Base-by-base conservation (phyloP, 2,888 invertebrate species). In the Synanthedon formicaeformis region DNA sequence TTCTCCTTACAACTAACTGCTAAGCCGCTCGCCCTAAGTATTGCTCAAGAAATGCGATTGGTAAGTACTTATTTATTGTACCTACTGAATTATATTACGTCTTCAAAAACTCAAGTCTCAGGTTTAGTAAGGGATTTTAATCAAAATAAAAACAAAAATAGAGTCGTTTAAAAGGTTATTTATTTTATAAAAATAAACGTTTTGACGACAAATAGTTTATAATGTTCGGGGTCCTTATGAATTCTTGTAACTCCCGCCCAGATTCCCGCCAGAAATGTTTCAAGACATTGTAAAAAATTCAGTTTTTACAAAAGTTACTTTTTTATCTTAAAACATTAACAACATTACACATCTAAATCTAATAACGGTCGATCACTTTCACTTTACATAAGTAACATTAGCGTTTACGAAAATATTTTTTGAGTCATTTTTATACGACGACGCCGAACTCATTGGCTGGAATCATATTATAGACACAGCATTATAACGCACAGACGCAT, bases 301-400 rank as follows among this genome's bases (percentile, higher is more conserved):
- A 89, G 90, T 88, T 89, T 88, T 90, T 91, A 91, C 90, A 91
- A 91, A 91, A 91, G 88, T 90, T 90, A 90, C 88, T 88, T 81
- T 78, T 81, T 72, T 79, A 85, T 79, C 90, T 90, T 91, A 91
- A 89, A 88, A 88, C 86, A 84, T 89, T 90, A 90, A 87, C 87
- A 87, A 87, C 87, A 78, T 87, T 87, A 87, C 87, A 85, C 84
- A 78, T 81, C 87, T 87, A 87, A 82, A 72, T 81, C 86, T 87
- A 87, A 82, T 80, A 87, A 87, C 86, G 81, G 78, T 85, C 76
- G 78, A 84, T 84, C 83, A 83, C 81, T 81, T 82, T 73, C 59
- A 64, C 68, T 71, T 78, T 76, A 74, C 71, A 70, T 67, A 71
- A 69, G 71, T 71, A 77, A 75, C 69, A 74, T 77, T 75, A 75